A percentile compares a stretch with the other conserved stretches of the same genome.
These are phyloP conservation scores for Hyperoplus lanceolatus DNA, from an alignment of 2,797 vertebrate species.

Conservation along the genomic window DNA sequence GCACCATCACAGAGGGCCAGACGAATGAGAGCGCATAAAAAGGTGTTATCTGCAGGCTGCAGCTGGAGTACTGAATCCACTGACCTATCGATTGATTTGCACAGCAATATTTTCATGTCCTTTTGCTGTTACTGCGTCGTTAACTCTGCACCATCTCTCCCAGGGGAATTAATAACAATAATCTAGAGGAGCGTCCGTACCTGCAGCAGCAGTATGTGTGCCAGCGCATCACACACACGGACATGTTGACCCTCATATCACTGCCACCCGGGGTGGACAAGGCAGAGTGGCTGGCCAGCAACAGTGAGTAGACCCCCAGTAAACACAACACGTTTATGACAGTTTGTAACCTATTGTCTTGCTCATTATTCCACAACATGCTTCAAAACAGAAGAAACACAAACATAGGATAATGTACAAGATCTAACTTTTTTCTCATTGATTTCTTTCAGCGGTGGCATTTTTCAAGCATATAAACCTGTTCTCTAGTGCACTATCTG, in stretches of 20 bases:
- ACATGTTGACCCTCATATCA: conserved; percentile 74
- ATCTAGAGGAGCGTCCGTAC: conserved; percentile 83
- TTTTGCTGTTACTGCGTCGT: conserved; percentile 48
- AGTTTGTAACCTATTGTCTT: background rate
- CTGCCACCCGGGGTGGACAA: conserved; percentile 83
- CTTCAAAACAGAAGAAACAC: background rate
- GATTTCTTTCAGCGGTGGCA: conserved; percentile 78
- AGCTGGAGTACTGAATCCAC: conserved; percentile 64
- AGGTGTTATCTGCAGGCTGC: conserved; percentile 65
- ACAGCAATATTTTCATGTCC: conserved; percentile 42
- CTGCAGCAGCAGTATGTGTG: conserved; percentile 81
- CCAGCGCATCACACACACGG: conserved; percentile 76
- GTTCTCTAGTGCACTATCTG: conserved; percentile 85
- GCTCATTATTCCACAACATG: background rate
- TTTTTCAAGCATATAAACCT: conserved; percentile 89
- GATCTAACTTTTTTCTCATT: conserved; percentile 17
- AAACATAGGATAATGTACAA: background rate
- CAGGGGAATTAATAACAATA: conserved; percentile 85
- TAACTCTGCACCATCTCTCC: conserved; percentile 54
- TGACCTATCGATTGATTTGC: conserved; percentile 62
- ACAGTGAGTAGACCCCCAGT: conserved; percentile 77
- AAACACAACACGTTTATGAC: conserved; percentile 5
- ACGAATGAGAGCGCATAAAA: conserved; percentile 36
- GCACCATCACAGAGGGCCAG: conserved; percentile 4
- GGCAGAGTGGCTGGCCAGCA: conserved; percentile 87